phyloP scores from a whole-genome alignment of 2,888 invertebrate genomes.

The Noctua comes region DNA sequence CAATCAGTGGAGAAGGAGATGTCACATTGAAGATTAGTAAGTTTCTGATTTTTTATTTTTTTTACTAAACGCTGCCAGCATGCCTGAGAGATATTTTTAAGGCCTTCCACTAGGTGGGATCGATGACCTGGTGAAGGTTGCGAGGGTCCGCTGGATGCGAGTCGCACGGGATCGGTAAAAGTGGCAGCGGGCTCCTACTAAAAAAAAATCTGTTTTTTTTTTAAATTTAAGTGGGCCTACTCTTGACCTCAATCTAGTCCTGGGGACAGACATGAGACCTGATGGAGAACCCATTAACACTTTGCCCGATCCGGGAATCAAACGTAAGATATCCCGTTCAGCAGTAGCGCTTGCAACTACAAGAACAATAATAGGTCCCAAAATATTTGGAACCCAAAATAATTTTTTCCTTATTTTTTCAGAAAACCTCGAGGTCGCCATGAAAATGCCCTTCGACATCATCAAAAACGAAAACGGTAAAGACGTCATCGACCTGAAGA shows the following conservation, averaged over 20 bases:
- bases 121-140: no score
- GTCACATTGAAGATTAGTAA: conserved; percentile 75
- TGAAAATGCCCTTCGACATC: conserved; percentile 73
- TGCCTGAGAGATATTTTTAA: no score
- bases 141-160: no score
- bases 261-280: no score
- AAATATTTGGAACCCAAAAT: neutral
- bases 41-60: conserved; percentile 42
- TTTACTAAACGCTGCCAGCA: no score
- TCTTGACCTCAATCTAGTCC: no score
- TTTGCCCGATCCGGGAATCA: neutral
- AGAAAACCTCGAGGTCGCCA: conserved; percentile 73
- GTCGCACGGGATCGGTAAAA: no score
- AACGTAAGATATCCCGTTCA: no score
- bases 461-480: conserved; percentile 75
- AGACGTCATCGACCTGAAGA: conserved; percentile 75
- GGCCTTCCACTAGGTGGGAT: no score
- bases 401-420: conserved; percentile 52
- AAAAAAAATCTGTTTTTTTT: no score
- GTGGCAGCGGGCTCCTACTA: no score
- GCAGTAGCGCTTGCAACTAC: neutral
- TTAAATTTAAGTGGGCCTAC: no score
- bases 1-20: conserved; percentile 82
- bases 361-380: neutral
- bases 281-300: neutral